Base-by-base conservation (phyloP, 2,888 invertebrate species). In the Erebia epiphron region DNA sequence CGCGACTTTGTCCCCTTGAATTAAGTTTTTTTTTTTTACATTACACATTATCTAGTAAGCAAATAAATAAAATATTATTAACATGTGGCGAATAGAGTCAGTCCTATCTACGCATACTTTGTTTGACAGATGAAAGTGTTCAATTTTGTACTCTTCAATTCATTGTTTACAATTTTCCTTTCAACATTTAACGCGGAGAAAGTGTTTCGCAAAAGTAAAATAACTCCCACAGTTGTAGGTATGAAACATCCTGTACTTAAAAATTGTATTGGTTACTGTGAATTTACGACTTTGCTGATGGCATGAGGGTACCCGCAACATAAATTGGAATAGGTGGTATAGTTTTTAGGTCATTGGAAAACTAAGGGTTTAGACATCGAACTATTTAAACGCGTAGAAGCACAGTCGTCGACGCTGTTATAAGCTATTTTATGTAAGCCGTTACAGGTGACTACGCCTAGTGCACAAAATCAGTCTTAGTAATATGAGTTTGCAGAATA, bases 261-360 rank as follows among this genome's bases (percentile, higher is more conserved):
- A 43, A 13, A 41, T 46, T 18, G 35, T 52, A 2, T 64, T 64
- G 13, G 41, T 35, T 35, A n/a, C 10, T 64, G 52, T 63, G n/a
- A 13, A 16, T 64, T 64, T 64, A 64, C 64, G 64, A 54, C 62
- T 49, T 49, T 49, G 9, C 49, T 56, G 56, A 49, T 26, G 26
- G 50, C 50, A 63, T 73, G 71, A 54, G 66, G 62, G 71, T 21
- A 54, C 62, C 62, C 68, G 66, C 52, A 73, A 67, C 21, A 41
- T 13, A 7, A 57, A 26, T 57, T 57, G 26, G 56, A 57, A 26
- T 26, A 13, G 46, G 52, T 35, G 16, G 16, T 35, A 3, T 14
- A n/a, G 43, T 43, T 41, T 66, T 56, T 56, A 21, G 18, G 21
- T 60, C 60, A 41, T 60, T 60, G 43, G 16, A 43, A 43, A 60